A percentile compares a stretch with the other conserved stretches of the same genome.
These are phyloP conservation scores for Incurvaria masculella DNA, from an alignment of 2,888 invertebrate species.

Conservation along the genomic window DNA sequence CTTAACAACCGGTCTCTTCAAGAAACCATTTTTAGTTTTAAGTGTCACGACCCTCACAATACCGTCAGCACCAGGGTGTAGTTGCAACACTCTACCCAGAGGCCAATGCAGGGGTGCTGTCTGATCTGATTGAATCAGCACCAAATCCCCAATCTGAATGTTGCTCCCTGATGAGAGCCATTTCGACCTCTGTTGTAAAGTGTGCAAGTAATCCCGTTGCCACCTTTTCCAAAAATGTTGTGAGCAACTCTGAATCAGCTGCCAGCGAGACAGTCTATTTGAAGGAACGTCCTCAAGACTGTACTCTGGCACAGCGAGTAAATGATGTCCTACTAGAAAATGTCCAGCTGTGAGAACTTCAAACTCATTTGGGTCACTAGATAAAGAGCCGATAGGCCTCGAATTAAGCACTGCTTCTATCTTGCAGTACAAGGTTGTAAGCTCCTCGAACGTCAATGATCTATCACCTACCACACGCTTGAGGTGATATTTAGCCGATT, in stretches of 20 bases:
- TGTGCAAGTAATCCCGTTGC: slow-evolving; percentile 15
- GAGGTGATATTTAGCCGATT: not conserved
- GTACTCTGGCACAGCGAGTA: slow-evolving; percentile 8
- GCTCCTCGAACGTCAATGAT: slow-evolving; percentile 13
- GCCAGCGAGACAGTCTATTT: slow-evolving; percentile 11
- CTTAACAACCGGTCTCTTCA: slow-evolving; percentile 7
- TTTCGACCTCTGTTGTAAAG: slow-evolving; percentile 14
- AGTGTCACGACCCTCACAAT: slow-evolving; percentile 10
- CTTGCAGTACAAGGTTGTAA: slow-evolving; percentile 11
- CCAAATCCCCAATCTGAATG: slow-evolving; percentile 6
- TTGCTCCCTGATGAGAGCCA: slow-evolving; percentile 8
- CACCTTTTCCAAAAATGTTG: slow-evolving; percentile 16
- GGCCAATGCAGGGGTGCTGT: slow-evolving; percentile 9
- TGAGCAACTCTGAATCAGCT: slow-evolving; percentile 11
- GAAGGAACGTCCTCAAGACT: slow-evolving; percentile 5
- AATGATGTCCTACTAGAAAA: slow-evolving; percentile 9
- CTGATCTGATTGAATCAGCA: slow-evolving; percentile 4
- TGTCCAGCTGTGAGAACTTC: slow-evolving; percentile 11
- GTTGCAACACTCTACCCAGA: slow-evolving; percentile 3
- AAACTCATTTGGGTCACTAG: slow-evolving; percentile 11
- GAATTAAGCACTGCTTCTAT: slow-evolving; percentile 12
- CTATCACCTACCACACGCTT: not conserved
- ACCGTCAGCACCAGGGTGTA: slow-evolving; percentile 12
- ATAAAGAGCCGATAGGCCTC: slow-evolving; percentile 9
- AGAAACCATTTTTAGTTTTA: slow-evolving; percentile 5